Evolutionary conservation across 2,113 vertebrate genomes (phyloP).

Genomic region (Columba janthina): DNA sequence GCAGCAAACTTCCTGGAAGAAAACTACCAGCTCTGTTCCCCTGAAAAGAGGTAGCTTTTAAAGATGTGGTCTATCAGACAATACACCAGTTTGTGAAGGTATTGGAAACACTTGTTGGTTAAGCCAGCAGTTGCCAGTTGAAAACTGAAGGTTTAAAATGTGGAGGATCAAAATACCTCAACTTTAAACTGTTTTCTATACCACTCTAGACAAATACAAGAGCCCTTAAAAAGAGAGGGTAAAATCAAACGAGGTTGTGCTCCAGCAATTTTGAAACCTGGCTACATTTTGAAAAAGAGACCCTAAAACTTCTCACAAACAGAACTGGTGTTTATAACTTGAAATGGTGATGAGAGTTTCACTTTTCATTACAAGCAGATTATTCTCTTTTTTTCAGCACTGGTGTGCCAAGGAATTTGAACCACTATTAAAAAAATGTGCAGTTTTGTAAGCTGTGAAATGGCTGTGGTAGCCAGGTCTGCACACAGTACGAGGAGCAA

Average conservation of each 20-base stretch:
- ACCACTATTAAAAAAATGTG: not conserved
- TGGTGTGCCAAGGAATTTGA: not conserved
- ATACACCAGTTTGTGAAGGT: not conserved
- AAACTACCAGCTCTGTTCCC: not conserved
- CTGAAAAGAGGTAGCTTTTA: not conserved
- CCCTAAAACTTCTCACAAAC: not conserved
- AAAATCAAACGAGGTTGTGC: not conserved
- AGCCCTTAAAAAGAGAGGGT: not conserved
- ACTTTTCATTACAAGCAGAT: not conserved
- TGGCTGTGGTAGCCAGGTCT: not conserved
- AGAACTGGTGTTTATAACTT: not conserved
- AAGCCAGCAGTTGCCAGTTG: not conserved
- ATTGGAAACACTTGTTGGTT: not conserved
- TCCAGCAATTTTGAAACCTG: not conserved
- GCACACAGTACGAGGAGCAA: fast-evolving
- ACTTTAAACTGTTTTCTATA: not conserved
- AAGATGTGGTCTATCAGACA: not conserved
- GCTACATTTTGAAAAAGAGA: not conserved
- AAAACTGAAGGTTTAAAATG: not conserved
- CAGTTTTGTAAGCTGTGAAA: not conserved
- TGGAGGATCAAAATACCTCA: slow-evolving; percentile 11
- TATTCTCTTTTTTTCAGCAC: not conserved
- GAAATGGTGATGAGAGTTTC: not conserved
- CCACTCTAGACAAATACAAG: not conserved
- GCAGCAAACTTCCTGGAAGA: slow-evolving; percentile 4